These are phyloP conservation scores for Caenorhabditis tropicalis DNA, from an alignment of 1,140 invertebrate genomes.

Conservation along the genomic window DNA sequence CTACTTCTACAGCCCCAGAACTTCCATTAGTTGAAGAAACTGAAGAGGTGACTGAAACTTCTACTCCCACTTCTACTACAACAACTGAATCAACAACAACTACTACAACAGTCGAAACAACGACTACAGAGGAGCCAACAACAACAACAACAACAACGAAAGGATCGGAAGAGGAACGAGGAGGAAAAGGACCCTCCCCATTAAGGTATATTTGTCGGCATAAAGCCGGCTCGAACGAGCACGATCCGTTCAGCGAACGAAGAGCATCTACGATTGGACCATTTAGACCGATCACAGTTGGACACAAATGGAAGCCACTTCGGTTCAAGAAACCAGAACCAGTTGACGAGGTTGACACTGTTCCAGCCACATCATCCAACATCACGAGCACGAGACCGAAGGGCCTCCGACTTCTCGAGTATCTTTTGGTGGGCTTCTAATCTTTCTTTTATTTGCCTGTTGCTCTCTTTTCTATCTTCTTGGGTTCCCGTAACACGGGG, in stretches of 20 bases:
- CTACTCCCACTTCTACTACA: neutral
- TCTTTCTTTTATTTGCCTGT: constrained; percentile 38
- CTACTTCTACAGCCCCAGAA: neutral
- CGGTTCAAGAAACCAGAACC: constrained; percentile 29
- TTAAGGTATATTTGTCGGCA: constrained; percentile 52
- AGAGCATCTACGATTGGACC: constrained; percentile 52
- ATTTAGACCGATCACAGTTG: constrained; percentile 44
- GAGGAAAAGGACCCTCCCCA: constrained; percentile 13
- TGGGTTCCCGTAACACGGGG: neutral
- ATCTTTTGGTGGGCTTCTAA: constrained; percentile 52
- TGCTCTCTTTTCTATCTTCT: neutral
- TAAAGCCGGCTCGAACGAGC: constrained; percentile 43
- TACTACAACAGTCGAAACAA: neutral
- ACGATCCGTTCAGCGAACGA: constrained; percentile 43
- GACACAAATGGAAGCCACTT: constrained; percentile 46
- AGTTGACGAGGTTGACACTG: neutral
- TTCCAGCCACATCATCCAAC: neutral
- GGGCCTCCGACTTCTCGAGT: constrained; percentile 39
- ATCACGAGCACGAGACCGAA: constrained; percentile 29
- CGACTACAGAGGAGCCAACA: constrained; percentile 17
- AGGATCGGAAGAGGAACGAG: constrained; percentile 24
- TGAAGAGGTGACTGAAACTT: constrained; percentile 13
- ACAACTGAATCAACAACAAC: neutral
- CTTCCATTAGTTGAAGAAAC: constrained; percentile 9
- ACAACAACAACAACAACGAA: constrained; percentile 17